Percentiles rank a stretch among this genome's conserved stretches.
phyloP scores from a whole-genome alignment of 2,797 vertebrate genomes.

The Xiphophorus birchmanni region DNA sequence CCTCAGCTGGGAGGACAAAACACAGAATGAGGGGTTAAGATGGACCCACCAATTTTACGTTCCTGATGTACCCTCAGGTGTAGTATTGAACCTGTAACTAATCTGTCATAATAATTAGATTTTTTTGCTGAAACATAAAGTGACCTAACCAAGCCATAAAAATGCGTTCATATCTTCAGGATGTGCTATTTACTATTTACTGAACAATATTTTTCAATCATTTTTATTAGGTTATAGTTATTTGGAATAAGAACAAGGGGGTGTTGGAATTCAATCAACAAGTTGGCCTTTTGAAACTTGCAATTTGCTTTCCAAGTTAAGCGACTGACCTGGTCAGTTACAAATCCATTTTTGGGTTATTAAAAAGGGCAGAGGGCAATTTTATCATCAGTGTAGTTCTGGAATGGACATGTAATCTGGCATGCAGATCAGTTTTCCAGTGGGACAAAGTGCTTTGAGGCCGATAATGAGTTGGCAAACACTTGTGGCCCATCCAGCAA shows the following conservation, averaged over 20 bases:
- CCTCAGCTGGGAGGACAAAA: neutral
- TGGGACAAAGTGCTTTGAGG: neutral
- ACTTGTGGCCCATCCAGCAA: slow-evolving; percentile 3
- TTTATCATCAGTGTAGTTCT: neutral
- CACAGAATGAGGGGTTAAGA: neutral
- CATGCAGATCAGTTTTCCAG: neutral
- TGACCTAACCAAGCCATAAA: neutral
- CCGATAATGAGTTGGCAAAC: neutral
- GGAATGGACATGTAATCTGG: neutral
- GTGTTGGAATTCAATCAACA: neutral
- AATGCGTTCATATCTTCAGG: neutral
- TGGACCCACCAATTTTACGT: neutral
- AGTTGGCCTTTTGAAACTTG: neutral
- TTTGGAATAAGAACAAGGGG: neutral
- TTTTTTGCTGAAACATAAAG: neutral
- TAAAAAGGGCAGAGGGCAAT: neutral
- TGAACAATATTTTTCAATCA: neutral
- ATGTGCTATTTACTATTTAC: neutral
- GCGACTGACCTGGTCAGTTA: neutral
- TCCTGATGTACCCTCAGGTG: neutral
- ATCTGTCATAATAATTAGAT: neutral
- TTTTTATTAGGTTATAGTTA: neutral
- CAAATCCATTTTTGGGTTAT: neutral
- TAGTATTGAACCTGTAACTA: neutral
- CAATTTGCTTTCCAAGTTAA: neutral